phyloP scores from a whole-genome alignment of 2,888 invertebrate species.

The Leptura quadrifasciata region DNA sequence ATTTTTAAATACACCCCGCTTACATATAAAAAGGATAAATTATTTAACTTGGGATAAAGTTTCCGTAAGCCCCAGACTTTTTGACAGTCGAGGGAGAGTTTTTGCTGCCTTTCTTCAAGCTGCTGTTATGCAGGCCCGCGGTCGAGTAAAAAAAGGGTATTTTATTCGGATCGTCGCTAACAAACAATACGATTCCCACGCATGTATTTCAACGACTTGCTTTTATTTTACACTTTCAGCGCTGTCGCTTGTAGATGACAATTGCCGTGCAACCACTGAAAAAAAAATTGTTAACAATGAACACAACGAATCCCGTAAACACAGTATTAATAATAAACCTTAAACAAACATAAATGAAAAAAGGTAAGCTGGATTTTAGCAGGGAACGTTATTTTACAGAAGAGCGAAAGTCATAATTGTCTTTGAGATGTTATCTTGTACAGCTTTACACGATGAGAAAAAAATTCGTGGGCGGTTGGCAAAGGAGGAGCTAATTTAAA shows the following conservation, averaged over 20 bases:
- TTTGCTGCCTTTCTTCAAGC: constrained; percentile 25
- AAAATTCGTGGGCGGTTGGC: not conserved
- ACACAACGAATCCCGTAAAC: constrained; percentile 1
- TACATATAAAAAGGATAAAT: constrained; percentile 28
- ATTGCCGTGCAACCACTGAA: not conserved
- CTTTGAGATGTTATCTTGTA: not conserved
- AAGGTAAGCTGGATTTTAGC: not conserved
- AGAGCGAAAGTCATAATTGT: not conserved
- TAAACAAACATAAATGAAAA: not conserved
- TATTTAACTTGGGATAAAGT: constrained; percentile 30
- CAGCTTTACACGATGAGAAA: not conserved
- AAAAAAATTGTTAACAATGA: constrained; percentile 1
- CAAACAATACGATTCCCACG: constrained; percentile 23
- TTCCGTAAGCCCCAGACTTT: constrained; percentile 20
- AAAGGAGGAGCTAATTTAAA: constrained; percentile 29
- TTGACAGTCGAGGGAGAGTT: constrained; percentile 18
- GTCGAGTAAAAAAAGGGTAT: not conserved
- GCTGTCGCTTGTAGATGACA: constrained; percentile 2
- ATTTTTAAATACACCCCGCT: not conserved
- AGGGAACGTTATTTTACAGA: not conserved
- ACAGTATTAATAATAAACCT: not conserved
- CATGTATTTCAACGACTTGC: constrained; percentile 30
- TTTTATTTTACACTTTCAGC: constrained; percentile 28
- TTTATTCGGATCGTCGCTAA: constrained; percentile 6
- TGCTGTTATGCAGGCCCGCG: not conserved